phyloP scores from a whole-genome alignment of 2,888 invertebrate genomes.

The Andricus curvator region DNA sequence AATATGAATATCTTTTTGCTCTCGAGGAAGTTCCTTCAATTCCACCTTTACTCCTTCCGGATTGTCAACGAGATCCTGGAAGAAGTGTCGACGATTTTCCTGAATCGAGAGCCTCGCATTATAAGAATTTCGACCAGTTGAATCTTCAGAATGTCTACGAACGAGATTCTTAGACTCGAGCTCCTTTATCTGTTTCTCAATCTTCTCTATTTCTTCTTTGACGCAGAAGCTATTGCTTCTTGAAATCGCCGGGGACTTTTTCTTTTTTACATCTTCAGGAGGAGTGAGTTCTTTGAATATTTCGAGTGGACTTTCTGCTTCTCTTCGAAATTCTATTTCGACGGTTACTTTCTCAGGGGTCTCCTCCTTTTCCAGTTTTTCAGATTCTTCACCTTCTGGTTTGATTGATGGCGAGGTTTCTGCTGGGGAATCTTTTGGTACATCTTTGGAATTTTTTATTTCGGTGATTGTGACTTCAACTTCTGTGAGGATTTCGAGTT shows the following conservation, averaged over 20 bases:
- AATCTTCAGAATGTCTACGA: constrained; percentile 46
- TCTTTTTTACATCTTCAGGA: constrained; percentile 47
- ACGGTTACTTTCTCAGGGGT: background rate
- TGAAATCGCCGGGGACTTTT: constrained; percentile 59
- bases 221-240: constrained; percentile 71
- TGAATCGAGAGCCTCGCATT: constrained; percentile 63
- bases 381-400: background rate
- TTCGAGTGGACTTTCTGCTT: constrained; percentile 63
- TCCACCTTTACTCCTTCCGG: constrained; percentile 56
- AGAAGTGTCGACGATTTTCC: constrained; percentile 69
- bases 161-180: constrained; percentile 62
- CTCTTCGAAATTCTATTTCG: constrained; percentile 61
- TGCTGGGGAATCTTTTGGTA: background rate
- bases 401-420: background rate
- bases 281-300: constrained; percentile 77
- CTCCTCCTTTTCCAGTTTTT: background rate
- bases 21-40: constrained; percentile 69
- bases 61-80: constrained; percentile 64
- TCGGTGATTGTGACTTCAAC: constrained; percentile 77
- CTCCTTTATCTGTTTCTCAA: constrained; percentile 71
- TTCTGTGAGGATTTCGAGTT: constrained; percentile 73
- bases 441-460: constrained; percentile 15
- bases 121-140: constrained; percentile 30
- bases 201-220: constrained; percentile 73
- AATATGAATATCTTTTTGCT: constrained; percentile 69